These are phyloP conservation scores for Araneus ventricosus DNA, from an alignment of 1,140 invertebrate species.

Conservation along the genomic window DNA sequence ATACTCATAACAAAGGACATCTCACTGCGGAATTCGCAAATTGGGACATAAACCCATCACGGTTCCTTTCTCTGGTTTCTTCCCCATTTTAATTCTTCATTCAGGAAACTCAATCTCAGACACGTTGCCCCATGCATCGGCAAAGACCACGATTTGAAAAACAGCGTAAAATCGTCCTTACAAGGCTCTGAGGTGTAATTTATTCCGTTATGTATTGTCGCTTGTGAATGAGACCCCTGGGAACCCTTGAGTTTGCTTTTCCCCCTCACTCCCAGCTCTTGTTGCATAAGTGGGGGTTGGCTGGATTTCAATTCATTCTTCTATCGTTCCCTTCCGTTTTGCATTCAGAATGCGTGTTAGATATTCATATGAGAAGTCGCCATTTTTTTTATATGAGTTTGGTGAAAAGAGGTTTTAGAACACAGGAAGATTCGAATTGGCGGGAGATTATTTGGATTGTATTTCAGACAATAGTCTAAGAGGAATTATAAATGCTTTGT, in stretches of 20 bases:
- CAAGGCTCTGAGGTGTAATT: conserved; percentile 49
- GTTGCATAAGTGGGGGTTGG: neutral
- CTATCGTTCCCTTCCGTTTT: neutral
- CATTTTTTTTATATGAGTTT: conserved; percentile 1
- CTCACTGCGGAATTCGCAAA: conserved; percentile 20
- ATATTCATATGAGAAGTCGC: conserved; percentile 6
- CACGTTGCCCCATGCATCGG: neutral
- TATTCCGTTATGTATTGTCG: conserved; percentile 47
- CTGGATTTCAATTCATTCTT: conserved; percentile 28
- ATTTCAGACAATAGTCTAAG: neutral
- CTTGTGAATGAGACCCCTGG: conserved; percentile 26
- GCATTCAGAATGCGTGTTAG: neutral
- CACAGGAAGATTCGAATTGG: neutral
- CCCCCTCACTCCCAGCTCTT: neutral
- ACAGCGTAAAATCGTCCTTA: conserved; percentile 15
- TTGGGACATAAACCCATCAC: conserved; percentile 22
- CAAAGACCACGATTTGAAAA: neutral
- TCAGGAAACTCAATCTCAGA: conserved; percentile 30
- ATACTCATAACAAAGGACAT: neutral
- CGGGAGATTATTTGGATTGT: neutral
- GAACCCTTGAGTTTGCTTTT: neutral
- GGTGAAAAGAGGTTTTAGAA: neutral
- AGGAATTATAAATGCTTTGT: too few species aligned
- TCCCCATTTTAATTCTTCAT: conserved; percentile 35
- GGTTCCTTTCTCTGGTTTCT: neutral